Evolutionary conservation across 1,140 invertebrate species (phyloP), one percentile per base, ranked within the genome.

Genomic region (Euschistus heros): DNA sequence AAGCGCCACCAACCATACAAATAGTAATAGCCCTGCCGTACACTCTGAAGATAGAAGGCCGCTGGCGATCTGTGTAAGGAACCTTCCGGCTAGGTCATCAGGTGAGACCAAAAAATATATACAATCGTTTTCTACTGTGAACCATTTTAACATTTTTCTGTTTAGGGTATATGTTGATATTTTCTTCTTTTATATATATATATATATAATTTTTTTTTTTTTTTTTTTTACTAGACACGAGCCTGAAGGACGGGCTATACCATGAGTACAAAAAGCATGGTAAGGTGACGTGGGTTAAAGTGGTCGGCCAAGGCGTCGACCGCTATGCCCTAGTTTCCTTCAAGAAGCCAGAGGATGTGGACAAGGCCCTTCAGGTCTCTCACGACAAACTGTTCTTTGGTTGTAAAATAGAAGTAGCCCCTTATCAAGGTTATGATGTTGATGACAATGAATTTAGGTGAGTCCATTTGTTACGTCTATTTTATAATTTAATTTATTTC

Each of bases 241-340:
- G 92, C 67, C 80, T 98, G 66, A 94, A 97, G 79, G 95, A 98
- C 79, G 94, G 94, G 66, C 82, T 98, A 66, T 98, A 94, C 80
- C 94, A 98, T 79, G 94, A 97, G 77, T 98, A 97, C 80, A 97
- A 97, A 79, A 97, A 97, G 72, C 92, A 97, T 78, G 94, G 94
- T 27, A 97, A 97, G 80, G 92, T 98, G 70, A 91, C 91, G 69
- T 92, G 90, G 82, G 94, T 98, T 27, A 94, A 91, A 74, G 83
- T 96, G 20, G 84, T 89, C 22, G 91, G 90, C 0, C 82, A 88
- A 70, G 89, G 85, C 66, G 83, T 83, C 18, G 88, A 91, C 68
- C 79, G 92, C 69, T 91, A 90, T 77, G 92, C 91, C 60, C 81
- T 94, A 64, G 91, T 90, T 52, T 94, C 91, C 74, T 98, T 98